Evolutionary conservation across 2,888 invertebrate species (phyloP).

Genomic region (Taenaris catops): DNA sequence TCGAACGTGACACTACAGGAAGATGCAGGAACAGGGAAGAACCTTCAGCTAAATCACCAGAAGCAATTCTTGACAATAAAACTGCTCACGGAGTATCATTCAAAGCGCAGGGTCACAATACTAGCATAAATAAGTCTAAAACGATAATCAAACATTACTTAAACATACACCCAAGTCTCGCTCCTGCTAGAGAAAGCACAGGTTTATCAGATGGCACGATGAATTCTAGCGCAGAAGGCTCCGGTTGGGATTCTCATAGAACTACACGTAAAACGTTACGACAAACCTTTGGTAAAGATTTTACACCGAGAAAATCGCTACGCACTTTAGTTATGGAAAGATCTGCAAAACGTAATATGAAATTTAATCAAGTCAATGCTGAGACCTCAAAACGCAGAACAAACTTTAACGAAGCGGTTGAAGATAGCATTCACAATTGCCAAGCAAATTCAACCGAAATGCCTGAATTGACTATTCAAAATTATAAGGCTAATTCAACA

Average conservation of each 20-base stretch:
- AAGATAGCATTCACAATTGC: conserved; percentile 1
- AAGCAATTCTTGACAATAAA: conserved; percentile 40
- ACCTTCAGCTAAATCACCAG: conserved; percentile 38
- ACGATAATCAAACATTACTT: conserved; percentile 38
- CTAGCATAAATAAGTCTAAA: conserved; percentile 43
- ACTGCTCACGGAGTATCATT: conserved; percentile 39
- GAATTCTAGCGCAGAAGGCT: conserved; percentile 55
- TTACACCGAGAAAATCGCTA: conserved; percentile 57
- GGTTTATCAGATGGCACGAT: conserved; percentile 42
- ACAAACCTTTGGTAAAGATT: conserved; percentile 61
- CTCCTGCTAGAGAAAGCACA: conserved; percentile 40
- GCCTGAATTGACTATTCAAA: conserved; percentile 8
- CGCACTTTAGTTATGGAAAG: conserved; percentile 64
- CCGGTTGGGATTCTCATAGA: conserved; percentile 68
- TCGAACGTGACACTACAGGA: conserved; percentile 42
- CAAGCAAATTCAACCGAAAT: conserved; percentile 18
- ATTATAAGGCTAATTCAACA: conserved; percentile 16
- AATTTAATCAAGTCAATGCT: conserved; percentile 3
- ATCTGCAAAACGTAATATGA: conserved; percentile 47
- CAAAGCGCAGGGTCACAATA: conserved; percentile 36
- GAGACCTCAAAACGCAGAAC: conserved; percentile 6
- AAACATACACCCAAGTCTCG: conserved; percentile 38
- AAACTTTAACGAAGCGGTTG: neutral
- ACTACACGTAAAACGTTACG: conserved; percentile 59
- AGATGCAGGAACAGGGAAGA: conserved; percentile 33